Percentiles rank a stretch among this genome's conserved stretches.
Evolutionary conservation across 1,140 invertebrate genomes (phyloP).

Genomic region (Yoshiicerus persimilis): DNA sequence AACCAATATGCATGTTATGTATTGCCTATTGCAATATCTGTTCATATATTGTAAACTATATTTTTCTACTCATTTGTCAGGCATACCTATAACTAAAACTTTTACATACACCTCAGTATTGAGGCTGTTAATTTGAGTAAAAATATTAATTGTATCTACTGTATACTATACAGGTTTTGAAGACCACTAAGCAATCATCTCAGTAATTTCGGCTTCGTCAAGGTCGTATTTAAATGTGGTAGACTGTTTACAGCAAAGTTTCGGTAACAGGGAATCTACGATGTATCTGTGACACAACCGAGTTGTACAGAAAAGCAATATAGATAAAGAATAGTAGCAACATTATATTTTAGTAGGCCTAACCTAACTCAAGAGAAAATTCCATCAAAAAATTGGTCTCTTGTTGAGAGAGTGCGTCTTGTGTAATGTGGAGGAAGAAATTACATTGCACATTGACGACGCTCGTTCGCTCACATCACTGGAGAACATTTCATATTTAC

Average conservation of each 20-base stretch:
- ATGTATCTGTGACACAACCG: background rate
- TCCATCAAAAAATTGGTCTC: background rate
- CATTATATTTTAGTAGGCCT: background rate
- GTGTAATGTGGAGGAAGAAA: background rate
- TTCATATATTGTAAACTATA: background rate
- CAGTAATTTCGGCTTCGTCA: too few relatives aligned
- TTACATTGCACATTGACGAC: background rate
- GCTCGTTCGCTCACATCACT: background rate
- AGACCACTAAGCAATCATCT: too few relatives aligned
- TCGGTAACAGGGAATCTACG: background rate
- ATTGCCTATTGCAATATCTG: background rate
- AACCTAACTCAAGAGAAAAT: background rate
- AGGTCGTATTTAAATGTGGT: too few relatives aligned
- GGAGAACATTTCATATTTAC: constrained; percentile 2
- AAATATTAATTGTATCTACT: too few relatives aligned
- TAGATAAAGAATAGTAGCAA: background rate
- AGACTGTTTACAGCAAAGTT: background rate
- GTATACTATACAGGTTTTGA: too few relatives aligned
- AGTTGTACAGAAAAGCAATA: background rate
- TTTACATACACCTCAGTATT: too few relatives aligned
- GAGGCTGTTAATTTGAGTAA: too few relatives aligned
- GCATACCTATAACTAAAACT: too few relatives aligned
- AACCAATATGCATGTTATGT: background rate
- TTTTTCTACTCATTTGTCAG: too few relatives aligned
- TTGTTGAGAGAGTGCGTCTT: background rate